These are phyloP conservation scores for Diuraphis noxia DNA, from an alignment of 1,140 invertebrate species.

Conservation along the genomic window DNA sequence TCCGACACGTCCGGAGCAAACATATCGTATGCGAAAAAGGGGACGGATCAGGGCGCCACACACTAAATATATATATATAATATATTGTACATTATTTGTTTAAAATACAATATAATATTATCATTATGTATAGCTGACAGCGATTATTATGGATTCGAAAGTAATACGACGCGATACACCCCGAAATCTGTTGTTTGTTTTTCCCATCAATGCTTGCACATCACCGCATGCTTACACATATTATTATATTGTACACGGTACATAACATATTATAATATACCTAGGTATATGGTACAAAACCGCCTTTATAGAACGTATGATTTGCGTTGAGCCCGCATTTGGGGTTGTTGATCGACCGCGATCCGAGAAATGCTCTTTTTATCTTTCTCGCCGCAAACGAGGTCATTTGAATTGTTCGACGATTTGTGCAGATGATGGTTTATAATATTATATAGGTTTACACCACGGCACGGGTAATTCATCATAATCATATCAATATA, in stretches of 20 bases:
- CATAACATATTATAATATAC: neutral
- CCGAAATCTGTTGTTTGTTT: conserved; percentile 18
- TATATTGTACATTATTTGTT: neutral
- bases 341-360: conserved; percentile 2
- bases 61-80: neutral
- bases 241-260: neutral
- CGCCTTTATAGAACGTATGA: neutral
- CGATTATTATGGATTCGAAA: neutral
- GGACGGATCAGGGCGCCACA: neutral
- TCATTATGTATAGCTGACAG: neutral
- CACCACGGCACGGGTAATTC: neutral
- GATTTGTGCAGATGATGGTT: neutral
- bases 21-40: neutral
- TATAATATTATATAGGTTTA: neutral
- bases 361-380: neutral
- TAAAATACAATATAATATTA: too few relatives aligned
- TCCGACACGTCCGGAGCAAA: neutral
- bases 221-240: neutral
- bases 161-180: neutral
- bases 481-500: neutral
- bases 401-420: neutral
- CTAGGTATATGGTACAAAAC: neutral
- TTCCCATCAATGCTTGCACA: neutral
- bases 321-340: neutral
- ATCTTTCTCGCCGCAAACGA: neutral